These are phyloP conservation scores for Hydrolagus affinis DNA, from an alignment of 2,113 vertebrate species.

Conservation along the genomic window DNA sequence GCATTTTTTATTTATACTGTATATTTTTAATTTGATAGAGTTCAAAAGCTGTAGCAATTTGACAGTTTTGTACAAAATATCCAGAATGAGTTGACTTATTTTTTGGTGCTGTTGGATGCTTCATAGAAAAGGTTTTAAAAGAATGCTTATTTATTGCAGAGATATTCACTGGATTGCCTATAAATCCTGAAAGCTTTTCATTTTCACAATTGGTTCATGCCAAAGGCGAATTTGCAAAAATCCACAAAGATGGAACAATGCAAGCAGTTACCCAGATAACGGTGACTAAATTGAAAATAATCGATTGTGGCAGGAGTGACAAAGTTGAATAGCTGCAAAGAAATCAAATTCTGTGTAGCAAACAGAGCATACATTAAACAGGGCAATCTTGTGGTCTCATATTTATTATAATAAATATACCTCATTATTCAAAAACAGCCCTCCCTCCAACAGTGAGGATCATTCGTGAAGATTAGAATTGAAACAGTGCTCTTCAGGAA, in stretches of 20 bases:
- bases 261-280: background rate
- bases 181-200: background rate
- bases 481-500: too few species aligned
- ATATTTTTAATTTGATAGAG: background rate
- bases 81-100: background rate
- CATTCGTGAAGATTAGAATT: too few species aligned
- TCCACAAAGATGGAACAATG: background rate
- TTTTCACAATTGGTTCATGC: background rate
- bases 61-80: background rate
- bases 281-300: background rate
- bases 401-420: too few species aligned
- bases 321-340: too few species aligned
- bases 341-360: too few species aligned
- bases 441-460: too few species aligned
- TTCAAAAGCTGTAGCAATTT: background rate
- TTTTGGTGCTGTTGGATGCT: background rate
- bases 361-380: too few species aligned
- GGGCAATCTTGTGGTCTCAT: too few species aligned
- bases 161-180: background rate
- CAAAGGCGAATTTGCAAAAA: background rate
- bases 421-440: too few species aligned
- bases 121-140: background rate
- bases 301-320: background rate
- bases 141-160: background rate
- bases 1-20: background rate